Base-by-base conservation (phyloP, 2,888 invertebrate species). In the Hanleya hanleyi region DNA sequence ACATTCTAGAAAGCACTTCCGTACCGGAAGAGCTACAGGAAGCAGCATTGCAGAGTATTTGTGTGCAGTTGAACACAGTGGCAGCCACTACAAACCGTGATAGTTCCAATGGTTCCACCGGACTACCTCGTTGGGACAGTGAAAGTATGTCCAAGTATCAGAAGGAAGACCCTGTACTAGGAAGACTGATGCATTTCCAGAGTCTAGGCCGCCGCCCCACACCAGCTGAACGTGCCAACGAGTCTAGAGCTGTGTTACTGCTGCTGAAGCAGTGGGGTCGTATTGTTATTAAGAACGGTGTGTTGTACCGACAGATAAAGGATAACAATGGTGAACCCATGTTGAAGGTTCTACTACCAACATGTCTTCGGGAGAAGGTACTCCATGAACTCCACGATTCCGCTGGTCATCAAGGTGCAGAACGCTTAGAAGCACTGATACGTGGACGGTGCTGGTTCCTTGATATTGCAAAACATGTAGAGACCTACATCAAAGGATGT, bases 121-220 rank as follows among this genome's bases (percentile, higher is more conserved):
- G 18, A 9, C 41, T 41, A 12, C 41, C 41, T 41, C 41, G 18
- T 41, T 12, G 29, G 9, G 22, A n/a, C 12, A 22, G n/a, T 32
- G 38, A 66, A 22, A 41, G 38, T 26, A 36, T 66, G 36, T 29
- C n/a, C n/a, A 37, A 18, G 26, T 66, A 38, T 62, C 71, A 38
- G 22, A 12, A 6, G 26, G 69, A 41, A 41, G 41, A 41, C 29
- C 57, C 57, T 37, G 32, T 57, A 6, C 35, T 69, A 35, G 3
- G 57, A 26, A 26, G 18, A 3, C 32, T 57, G 1, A 18, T 69
- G 12, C 41, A 41, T 41, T 41, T 12, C 41, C 41, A 41, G 41
- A 41, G 18, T 12, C 18, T 41, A 18, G 41, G 41, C 18, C 41
- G 41, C 18, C 9, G 18, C 9, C 9, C 41, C 9, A 41, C 9